A percentile compares a stretch with the other conserved stretches of the same genome.
These are phyloP conservation scores for Myodes glareolus DNA, from an alignment of 2,113 vertebrate species.

Conservation along the genomic window DNA sequence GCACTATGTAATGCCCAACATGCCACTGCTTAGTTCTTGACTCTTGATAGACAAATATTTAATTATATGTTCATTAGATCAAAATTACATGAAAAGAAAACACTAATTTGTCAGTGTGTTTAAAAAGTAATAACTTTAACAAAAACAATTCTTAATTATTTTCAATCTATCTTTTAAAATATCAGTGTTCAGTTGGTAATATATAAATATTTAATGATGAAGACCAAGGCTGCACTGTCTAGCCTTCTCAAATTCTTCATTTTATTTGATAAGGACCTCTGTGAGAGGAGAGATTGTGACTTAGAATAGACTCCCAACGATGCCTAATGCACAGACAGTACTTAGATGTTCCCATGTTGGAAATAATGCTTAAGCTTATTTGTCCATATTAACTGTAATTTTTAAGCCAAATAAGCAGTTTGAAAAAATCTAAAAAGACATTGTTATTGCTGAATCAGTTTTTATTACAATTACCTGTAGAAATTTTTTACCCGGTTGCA, in stretches of 20 bases:
- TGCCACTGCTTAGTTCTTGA: neutral
- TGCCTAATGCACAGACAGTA: neutral
- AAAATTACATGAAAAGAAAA: slow-evolving; percentile 11
- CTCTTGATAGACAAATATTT: neutral
- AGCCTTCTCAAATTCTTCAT: neutral
- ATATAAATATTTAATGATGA: neutral
- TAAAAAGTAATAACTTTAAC: neutral
- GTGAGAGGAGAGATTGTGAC: fast-evolving
- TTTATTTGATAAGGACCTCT: neutral
- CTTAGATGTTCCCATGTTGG: neutral
- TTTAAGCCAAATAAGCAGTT: slow-evolving; percentile 63
- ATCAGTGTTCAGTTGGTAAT: neutral
- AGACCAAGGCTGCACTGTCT: neutral
- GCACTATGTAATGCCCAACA: neutral
- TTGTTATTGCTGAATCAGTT: slow-evolving; percentile 61
- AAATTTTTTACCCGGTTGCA: slow-evolving; percentile 57
- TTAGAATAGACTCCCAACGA: neutral
- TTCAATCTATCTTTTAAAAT: neutral
- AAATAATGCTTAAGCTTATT: neutral
- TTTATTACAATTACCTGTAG: slow-evolving; percentile 62
- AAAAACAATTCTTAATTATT: neutral
- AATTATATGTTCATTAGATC: neutral
- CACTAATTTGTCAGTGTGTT: neutral
- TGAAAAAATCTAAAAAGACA: slow-evolving; percentile 66
- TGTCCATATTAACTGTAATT: slow-evolving; percentile 48